Evolutionary conservation across 2,113 vertebrate genomes (phyloP), one percentile per base, ranked within the genome.

Genomic region (Eulemur rufifrons): DNA sequence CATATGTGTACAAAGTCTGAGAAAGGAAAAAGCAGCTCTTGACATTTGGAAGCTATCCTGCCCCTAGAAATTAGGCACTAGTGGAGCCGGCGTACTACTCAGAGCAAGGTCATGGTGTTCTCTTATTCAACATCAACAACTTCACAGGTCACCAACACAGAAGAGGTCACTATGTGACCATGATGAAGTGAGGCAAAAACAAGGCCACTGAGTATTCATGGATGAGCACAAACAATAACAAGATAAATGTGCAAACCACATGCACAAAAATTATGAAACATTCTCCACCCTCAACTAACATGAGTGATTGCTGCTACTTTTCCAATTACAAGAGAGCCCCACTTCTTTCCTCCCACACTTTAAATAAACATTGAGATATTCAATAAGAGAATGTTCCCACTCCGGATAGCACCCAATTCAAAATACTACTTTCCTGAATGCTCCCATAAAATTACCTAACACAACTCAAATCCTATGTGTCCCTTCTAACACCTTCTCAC

Each of bases 271-370:
- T 32, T 23, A 91, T 25, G 50, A 81, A 63, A 10, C 8, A 39
- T 25, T 14, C 2, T 12, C 17, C 8, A 27, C 34, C 13, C 27
- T 42, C 6, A 0, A 45, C 8, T 18, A 61, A n/a, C 12, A 0
- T 3, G 0, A 89, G 6, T 6, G 3, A 45, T 74, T 20, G 2
- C 8, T 37, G 8, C 5, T 73, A 4, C 8, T 89, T 88, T 74
- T 83, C 59, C 21, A n/a, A 6, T 27, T 23, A 77, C 13, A 45
- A 42, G 15, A 69, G 32, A 83, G 7, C 12, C 3, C 4, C 39
- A 37, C 4, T 14, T 87, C 1, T 81, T 82, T 69, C 45, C 34
- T 89, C 42, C 17, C 13, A 78, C 10, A 0, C 4, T 74, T 59
- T 74, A 86, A 37, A 39, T 12, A 54, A 76, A 90, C 25, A 61